Evolutionary conservation across 2,113 vertebrate species (phyloP), one percentile per base, ranked within the genome.

Genomic region (Morone chrysops): DNA sequence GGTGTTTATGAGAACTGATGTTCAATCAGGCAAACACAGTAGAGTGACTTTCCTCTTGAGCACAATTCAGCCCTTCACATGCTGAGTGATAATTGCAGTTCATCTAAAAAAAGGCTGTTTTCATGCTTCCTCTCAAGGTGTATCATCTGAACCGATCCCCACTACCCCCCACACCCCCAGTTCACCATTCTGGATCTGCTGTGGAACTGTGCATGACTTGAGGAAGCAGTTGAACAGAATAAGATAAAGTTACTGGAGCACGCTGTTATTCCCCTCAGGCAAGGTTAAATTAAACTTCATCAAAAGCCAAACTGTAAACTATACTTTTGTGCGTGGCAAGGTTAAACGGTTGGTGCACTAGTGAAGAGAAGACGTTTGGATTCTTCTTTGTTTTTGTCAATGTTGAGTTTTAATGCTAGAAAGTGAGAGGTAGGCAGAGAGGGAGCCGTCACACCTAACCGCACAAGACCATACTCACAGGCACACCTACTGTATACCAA

Each of bases 1-100:
- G 2, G 78, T 90, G 88, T 90, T 92, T 91, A 90, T 90, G 88
- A 93, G 86, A 89, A 90, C 85, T 90, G 87, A 92, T 91, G 92
- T 89, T 89, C 85, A 92, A 91, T 94, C 90, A 91, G 85, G 72
- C 84, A 87, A 87, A 93, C 75, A 78, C 62, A 62, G 76, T 59
- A 38, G 68, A 90, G 84, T 80, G 84, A 90, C 89, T 90, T 91
- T 88, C 85, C 85, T 91, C 90, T 89, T 81, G 80, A 92, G 82
- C 78, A 89, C 88, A 89, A 89, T 82, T 89, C 90, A 90, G 70
- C 75, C 83, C 62, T 86, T 88, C 80, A 82, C 83, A 85, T 69
- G 66, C 83, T 65, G 83, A 80, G 80, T 54, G 69, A 84, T 91
- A 90, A 94, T 90, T 93, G 91, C 82, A 61, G 81, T 82, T 91